Evolutionary conservation across 2,888 invertebrate species (phyloP).

Genomic region (Morinoia aosen): DNA sequence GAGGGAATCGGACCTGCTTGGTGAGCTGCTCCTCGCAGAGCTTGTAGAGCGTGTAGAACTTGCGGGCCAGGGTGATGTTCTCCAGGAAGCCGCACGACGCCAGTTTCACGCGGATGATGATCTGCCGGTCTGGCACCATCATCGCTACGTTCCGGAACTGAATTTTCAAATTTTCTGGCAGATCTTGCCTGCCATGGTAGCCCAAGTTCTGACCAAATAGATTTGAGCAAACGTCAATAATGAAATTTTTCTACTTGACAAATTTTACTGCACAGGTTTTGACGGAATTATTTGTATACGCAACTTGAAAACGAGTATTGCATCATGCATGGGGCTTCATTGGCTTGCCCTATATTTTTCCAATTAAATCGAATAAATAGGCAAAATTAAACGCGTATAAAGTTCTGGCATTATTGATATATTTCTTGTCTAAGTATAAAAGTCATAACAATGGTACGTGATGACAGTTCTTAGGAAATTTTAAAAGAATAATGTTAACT

Average conservation of each 20-base stretch:
- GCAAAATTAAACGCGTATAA: too few species aligned
- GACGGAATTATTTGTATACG: too few species aligned
- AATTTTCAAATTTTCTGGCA: conserved; percentile 97
- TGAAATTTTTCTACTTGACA: not conserved
- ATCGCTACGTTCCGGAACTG: conserved; percentile 98
- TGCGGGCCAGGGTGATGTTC: conserved; percentile 93
- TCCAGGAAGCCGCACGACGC: conserved; percentile 96
- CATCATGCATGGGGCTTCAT: too few species aligned
- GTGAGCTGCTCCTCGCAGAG: conserved; percentile 97
- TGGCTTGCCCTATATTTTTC: too few species aligned
- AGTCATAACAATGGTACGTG: too few species aligned
- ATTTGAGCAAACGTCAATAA: conserved; percentile 44
- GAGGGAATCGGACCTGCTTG: conserved; percentile 80
- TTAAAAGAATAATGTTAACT: too few species aligned
- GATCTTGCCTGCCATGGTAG: conserved; percentile 94
- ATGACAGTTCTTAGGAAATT: too few species aligned
- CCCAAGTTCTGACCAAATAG: conserved; percentile 86
- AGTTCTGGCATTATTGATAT: too few species aligned
- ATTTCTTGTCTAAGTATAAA: too few species aligned
- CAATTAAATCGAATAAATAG: too few species aligned
- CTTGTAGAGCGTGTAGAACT: conserved; percentile 96
- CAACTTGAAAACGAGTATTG: too few species aligned
- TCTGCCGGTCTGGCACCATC: conserved; percentile 99
- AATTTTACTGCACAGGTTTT: not conserved
- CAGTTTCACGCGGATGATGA: conserved; percentile 95